Conservation (phyloP, 2,797 vertebrate species). For the Myotis findleyi region DNA sequence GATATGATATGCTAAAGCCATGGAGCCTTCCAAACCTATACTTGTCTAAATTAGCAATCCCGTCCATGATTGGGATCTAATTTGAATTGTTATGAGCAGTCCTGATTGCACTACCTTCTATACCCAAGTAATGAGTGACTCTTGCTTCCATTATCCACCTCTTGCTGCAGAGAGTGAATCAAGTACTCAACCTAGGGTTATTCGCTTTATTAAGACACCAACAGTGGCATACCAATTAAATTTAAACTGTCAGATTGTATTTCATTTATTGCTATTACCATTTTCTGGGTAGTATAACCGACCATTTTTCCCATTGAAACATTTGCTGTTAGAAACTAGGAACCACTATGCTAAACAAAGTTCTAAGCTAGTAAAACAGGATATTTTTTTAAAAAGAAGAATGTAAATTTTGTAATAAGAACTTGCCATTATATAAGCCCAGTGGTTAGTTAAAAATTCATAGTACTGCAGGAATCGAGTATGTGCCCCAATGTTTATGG, state of each 20-base stretch:
- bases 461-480: background rate
- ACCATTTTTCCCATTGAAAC: constrained; percentile 74
- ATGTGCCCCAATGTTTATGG: background rate
- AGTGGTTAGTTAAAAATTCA: background rate
- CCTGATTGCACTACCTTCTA: constrained; percentile 76
- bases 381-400: background rate
- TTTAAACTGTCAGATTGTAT: constrained; percentile 84
- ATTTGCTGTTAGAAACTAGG: constrained; percentile 64
- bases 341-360: constrained; percentile 15
- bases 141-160: constrained; percentile 77
- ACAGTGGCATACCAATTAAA: constrained; percentile 88
- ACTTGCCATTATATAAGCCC: background rate
- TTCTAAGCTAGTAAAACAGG: constrained; percentile 40
- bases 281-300: constrained; percentile 63
- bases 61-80: constrained; percentile 74
- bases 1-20: constrained; percentile 54
- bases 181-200: constrained; percentile 85
- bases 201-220: constrained; percentile 89
- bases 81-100: constrained; percentile 82
- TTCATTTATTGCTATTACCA: constrained; percentile 77
- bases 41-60: constrained; percentile 77
- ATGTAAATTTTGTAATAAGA: background rate
- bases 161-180: constrained; percentile 86
- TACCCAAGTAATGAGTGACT: constrained; percentile 76
- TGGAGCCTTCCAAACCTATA: constrained; percentile 62